Percentiles rank a stretch among this genome's conserved stretches.
Conservation (phyloP, 2,113 vertebrate genomes). For the Triplophysa siluroides region DNA sequence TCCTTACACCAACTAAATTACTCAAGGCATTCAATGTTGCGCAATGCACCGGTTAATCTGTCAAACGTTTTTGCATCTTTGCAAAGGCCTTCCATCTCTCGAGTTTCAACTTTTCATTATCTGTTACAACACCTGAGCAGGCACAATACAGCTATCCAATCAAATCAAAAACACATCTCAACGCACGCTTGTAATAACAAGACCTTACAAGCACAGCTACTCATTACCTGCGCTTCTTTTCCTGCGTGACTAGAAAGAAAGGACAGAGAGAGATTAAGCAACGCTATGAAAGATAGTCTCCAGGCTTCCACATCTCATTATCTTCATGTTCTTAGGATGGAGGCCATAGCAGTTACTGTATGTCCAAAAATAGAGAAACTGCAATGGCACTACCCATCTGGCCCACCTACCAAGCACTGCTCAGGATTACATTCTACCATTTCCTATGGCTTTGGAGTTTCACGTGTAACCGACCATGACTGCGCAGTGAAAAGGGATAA, state of each 20-base stretch:
- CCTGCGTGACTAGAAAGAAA: constrained; percentile 1
- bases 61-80: neutral
- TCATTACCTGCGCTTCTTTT: constrained; percentile 1
- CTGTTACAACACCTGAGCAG: constrained; percentile 29
- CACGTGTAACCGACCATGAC: constrained; percentile 31
- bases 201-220: neutral
- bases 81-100: neutral
- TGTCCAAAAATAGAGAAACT: constrained; percentile 48
- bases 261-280: constrained; percentile 1
- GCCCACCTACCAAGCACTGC: constrained; percentile 48
- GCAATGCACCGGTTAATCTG: constrained; percentile 29
- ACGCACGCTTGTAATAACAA: neutral
- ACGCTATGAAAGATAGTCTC: constrained; percentile 27
- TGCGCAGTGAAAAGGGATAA: neutral
- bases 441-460: constrained; percentile 43
- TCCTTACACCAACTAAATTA: constrained; percentile 27
- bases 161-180: constrained; percentile 11
- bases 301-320: constrained; percentile 43
- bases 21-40: constrained; percentile 16
- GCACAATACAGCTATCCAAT: constrained; percentile 15
- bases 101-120: constrained; percentile 31
- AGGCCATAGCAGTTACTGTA: constrained; percentile 22
- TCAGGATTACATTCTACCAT: constrained; percentile 46
- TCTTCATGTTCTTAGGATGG: constrained; percentile 48
- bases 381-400: constrained; percentile 53